Evolutionary conservation across 2,888 invertebrate species (phyloP).

Genomic region (Odontothrips loti): DNA sequence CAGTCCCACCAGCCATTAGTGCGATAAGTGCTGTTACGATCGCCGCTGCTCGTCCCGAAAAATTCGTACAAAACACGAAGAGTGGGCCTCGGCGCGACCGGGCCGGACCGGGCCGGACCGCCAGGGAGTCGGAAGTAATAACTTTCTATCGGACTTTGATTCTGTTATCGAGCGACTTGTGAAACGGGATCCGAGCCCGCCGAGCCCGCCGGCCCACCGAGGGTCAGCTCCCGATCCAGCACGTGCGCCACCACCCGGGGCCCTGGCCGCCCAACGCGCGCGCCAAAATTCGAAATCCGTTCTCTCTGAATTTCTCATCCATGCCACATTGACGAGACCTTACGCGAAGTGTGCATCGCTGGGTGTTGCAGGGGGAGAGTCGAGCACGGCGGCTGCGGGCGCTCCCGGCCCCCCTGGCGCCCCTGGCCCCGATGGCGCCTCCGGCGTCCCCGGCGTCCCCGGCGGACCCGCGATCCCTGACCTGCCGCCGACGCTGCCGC

Average conservation of each 20-base stretch:
- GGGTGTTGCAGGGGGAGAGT: neutral
- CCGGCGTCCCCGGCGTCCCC: neutral
- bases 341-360: too few species aligned
- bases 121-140: neutral
- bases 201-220: neutral
- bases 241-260: neutral
- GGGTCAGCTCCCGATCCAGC: neutral
- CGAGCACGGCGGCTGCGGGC: neutral
- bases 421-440: neutral
- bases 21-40: too few species aligned
- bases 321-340: too few species aligned
- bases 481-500: neutral
- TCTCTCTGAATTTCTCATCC: too few species aligned
- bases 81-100: neutral
- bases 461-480: neutral
- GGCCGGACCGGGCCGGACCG: neutral
- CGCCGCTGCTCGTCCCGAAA: neutral
- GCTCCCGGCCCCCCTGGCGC: neutral
- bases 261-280: neutral
- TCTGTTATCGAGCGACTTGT: conserved; percentile 14
- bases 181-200: neutral
- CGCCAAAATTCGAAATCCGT: too few species aligned
- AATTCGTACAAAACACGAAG: neutral
- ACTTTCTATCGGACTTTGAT: conserved; percentile 1
- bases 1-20: too few species aligned